Base-by-base conservation (phyloP, 1,140 invertebrate species). In the Conus ventricosus region DNA sequence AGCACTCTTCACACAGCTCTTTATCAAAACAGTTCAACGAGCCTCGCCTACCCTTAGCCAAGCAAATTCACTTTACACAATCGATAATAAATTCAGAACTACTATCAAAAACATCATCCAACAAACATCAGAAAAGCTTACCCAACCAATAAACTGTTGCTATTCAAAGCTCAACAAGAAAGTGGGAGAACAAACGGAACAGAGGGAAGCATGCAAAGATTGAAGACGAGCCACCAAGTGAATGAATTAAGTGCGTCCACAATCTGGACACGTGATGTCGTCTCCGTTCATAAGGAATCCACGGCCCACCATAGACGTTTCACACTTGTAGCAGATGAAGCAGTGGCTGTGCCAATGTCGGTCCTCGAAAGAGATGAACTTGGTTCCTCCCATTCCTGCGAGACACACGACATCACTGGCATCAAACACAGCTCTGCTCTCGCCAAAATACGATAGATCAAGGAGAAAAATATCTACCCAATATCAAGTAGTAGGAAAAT, bases 331-430 rank as follows among this genome's bases (percentile, higher is more conserved):
- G 96, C 99, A 99, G 95, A 98, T 97, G 96, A 99, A 99, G 96
- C 99, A 99, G 95, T 99, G 98, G 95, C 99, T 99, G 96, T 99
- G 99, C 99, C 99, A 99, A 96, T 99, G 99, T 90, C 99, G 97
- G 96, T 99, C 98, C 95, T 99, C 99, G 96, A 99, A 99, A 76
- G 98, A 99, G 95, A 99, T 99, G 96, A 99, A 99, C 92, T 99
- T 98, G 75, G 99, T 99, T 93, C 99, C 99, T 92, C 94, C 94
- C 91, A 94, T 93, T 87, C 94, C 93, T 94, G 90, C 53, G 91
- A 92, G 80, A 57, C 39, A 71, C 63, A 53, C 89, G 71, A 85
- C 15, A 90, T 63, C 3, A 39, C 39, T 39, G 39, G 39, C 39
- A 39, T 39, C 39, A 39, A 39, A 39, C 39, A 39, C 39, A 39